These are phyloP conservation scores for Ypsolopha sequella DNA, from an alignment of 2,888 invertebrate species.

Conservation along the genomic window DNA sequence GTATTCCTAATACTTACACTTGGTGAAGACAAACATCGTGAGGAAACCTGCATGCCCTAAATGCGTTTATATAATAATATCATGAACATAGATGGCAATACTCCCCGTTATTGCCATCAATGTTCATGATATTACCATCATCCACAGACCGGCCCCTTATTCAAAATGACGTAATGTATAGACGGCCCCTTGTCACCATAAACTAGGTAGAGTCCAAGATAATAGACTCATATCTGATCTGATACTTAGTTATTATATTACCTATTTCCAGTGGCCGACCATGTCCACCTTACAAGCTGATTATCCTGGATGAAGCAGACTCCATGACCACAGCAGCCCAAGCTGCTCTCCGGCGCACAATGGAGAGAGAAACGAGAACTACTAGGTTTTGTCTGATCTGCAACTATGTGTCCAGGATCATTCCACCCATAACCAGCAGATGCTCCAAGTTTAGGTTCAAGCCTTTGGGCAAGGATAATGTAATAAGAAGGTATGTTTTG, in stretches of 20 bases:
- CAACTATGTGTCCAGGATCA: constrained; percentile 98
- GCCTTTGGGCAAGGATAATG: constrained; percentile 81
- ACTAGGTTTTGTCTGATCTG: constrained; percentile 98
- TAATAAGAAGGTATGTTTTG: constrained; percentile 70
- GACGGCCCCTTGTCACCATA: no score
- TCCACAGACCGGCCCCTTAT: no score
- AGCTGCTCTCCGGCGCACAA: constrained; percentile 94
- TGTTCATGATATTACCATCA: no score
- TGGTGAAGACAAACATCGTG: no score
- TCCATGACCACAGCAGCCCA: constrained; percentile 99
- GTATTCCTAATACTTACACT: no score
- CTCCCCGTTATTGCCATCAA: no score
- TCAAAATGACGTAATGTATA: no score
- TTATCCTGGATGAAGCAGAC: constrained; percentile 98
- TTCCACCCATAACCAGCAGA: constrained; percentile 96
- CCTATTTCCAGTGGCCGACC: constrained; percentile 75
- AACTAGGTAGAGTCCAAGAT: no score
- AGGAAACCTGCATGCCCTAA: no score
- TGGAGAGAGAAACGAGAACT: constrained; percentile 95
- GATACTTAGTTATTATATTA: not conserved
- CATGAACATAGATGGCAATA: no score
- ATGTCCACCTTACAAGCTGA: constrained; percentile 95
- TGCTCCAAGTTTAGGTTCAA: constrained; percentile 99
- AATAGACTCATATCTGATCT: no score
- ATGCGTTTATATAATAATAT: no score